These are phyloP conservation scores for Acanthosepion esculentum DNA, from an alignment of 2,888 invertebrate genomes.

Conservation along the genomic window DNA sequence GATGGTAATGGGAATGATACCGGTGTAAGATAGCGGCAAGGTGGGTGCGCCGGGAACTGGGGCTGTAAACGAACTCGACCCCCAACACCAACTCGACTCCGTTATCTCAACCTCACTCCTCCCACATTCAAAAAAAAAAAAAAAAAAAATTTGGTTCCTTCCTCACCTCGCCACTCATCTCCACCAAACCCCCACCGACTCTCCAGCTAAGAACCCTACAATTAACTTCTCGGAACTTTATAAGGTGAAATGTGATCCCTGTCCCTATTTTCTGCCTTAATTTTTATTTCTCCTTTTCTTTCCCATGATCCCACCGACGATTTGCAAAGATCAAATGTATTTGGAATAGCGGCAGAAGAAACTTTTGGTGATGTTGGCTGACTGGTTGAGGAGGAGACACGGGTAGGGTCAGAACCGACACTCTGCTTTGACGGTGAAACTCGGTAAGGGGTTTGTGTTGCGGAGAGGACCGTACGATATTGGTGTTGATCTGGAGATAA, in stretches of 20 bases:
- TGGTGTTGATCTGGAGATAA: neutral
- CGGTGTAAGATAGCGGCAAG: neutral
- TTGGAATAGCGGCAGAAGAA: neutral
- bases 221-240: conserved; percentile 21
- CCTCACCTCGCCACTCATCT: neutral
- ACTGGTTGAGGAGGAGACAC: neutral
- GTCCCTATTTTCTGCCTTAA: neutral
- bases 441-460: neutral
- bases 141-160: too few relatives aligned
- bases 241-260: conserved; percentile 33
- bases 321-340: neutral
- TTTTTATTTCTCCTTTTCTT: neutral
- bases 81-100: neutral
- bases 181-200: neutral
- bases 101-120: conserved; percentile 13
- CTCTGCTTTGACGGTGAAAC: too few relatives aligned
- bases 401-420: neutral
- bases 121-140: neutral
- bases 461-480: neutral
- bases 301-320: neutral
- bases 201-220: neutral
- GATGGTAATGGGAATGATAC: neutral
- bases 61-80: neutral
- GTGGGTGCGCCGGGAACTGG: neutral
- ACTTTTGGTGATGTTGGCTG: neutral